Evolutionary conservation across 2,888 invertebrate species (phyloP), one percentile per base, ranked within the genome.

Genomic region (Pardosa pseudoannulata): DNA sequence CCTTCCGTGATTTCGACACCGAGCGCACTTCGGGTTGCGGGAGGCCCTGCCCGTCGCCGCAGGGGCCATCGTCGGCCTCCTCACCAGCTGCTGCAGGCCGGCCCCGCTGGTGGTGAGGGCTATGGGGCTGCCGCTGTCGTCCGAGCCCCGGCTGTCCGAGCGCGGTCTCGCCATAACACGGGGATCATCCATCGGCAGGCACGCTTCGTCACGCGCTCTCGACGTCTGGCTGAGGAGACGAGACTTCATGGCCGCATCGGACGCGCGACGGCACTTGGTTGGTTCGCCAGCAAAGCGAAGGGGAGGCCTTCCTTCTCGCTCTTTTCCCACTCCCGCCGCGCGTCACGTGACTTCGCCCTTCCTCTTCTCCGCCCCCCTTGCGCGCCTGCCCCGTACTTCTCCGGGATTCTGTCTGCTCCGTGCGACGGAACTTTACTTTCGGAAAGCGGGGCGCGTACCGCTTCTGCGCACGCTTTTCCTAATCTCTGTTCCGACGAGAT

Each of bases 1-100:
- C 65, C 96, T 95, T 6, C 96, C 96, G 91, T 96, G 96, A 92
- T 96, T 96, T 79, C 96, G 91, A 89, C 94, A 94, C 71, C 94
- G 91, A 28, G 94, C 94, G 89, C 94, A 94, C 90, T 94, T 94
- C 0, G 94, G 94, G 41, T 93, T 94, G 72, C 94, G 68, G 1
- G 71, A 64, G 36, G 71, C 36, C 32, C 65, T 46, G 13, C 6
- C 39, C 27, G 68, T 70, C 1, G 39, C 75, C 1, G 64, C 75
- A 39, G 64, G 64, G 28, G 73, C 46, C n/a, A 9, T 5, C 56
- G 56, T n/a, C 27, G 73, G 72, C 13, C 75, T 28, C 6, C 83
- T 72, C 13, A 78, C 78, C 39, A 78, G 36, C 73, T 73, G 78
- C n/a, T n/a, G n/a, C n/a, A n/a, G n/a, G n/a, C n/a, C n/a, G n/a